phyloP scores from a whole-genome alignment of 2,797 vertebrate genomes.

The Manis javanica region DNA sequence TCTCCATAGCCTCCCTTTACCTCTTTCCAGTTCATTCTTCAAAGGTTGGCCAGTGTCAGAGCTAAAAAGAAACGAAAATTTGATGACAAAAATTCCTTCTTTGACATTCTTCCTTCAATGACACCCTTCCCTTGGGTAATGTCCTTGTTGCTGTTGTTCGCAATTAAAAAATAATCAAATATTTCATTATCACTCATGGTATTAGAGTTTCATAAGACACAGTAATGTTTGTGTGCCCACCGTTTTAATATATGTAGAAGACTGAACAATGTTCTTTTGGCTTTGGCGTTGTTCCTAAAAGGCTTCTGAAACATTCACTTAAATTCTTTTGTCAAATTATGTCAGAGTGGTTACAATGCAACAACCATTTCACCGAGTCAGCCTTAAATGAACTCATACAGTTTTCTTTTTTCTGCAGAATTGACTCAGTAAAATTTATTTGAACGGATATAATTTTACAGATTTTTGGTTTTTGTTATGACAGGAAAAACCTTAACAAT shows the following conservation, averaged over 20 bases:
- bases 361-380: background rate
- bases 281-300: background rate
- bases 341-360: background rate
- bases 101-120: background rate
- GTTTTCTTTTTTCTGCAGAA: background rate
- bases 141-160: background rate
- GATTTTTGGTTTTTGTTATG: background rate
- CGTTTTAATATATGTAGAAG: background rate
- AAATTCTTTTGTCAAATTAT: background rate
- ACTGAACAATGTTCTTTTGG: background rate
- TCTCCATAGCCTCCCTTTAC: background rate
- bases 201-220: background rate
- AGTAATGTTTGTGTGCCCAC: background rate
- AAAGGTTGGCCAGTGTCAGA: background rate
- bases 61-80: slow-evolving; percentile 18
- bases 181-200: background rate
- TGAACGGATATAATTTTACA: background rate
- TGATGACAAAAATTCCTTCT: slow-evolving; percentile 22
- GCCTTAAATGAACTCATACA: background rate
- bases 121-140: background rate
- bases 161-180: slow-evolving; percentile 44
- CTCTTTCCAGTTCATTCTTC: slow-evolving; percentile 12
- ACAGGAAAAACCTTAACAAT: slow-evolving; percentile 8
- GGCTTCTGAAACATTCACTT: slow-evolving; percentile 7
- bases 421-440: background rate